Percentiles rank a stretch among this genome's conserved stretches.
phyloP scores from a whole-genome alignment of 1,140 invertebrate genomes.

The Dolichoris vasculosae region DNA sequence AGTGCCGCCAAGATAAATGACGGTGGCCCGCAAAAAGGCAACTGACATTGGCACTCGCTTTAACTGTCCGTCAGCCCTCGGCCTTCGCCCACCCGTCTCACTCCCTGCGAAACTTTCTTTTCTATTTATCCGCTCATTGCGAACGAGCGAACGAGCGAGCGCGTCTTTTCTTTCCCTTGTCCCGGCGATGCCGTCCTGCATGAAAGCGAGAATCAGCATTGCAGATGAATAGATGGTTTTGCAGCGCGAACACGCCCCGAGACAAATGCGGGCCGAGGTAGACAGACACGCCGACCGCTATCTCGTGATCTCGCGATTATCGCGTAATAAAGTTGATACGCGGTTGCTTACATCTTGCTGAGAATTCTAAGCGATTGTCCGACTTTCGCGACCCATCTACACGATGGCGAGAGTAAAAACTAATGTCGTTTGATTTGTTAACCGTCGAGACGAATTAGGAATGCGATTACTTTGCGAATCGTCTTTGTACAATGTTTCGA shows the following conservation, averaged over 20 bases:
- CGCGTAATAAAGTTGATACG: slow-evolving; percentile 2
- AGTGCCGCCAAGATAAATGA: slow-evolving; percentile 46
- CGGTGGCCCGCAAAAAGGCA: slow-evolving; percentile 5
- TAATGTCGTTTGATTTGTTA: not conserved
- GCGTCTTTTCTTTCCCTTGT: not conserved
- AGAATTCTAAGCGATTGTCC: not conserved
- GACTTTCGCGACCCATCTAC: not conserved
- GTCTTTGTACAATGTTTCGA: too few relatives aligned
- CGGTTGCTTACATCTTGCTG: not conserved
- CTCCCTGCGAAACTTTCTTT: not conserved
- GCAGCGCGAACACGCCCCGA: not conserved
- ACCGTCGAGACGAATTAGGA: not conserved
- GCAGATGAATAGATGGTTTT: not conserved
- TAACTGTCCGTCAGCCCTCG: slow-evolving; percentile 16
- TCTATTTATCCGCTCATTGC: not conserved
- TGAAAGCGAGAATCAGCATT: not conserved
- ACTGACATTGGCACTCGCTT: slow-evolving; percentile 24
- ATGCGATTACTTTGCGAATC: not conserved
- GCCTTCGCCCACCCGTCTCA: not conserved
- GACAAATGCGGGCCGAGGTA: not conserved
- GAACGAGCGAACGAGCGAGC: not conserved
- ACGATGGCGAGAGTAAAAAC: not conserved
- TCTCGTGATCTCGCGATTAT: not conserved
- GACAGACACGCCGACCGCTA: not conserved
- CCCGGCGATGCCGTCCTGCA: not conserved